Evolutionary conservation across 2,888 invertebrate genomes (phyloP).

Genomic region (Apodemia zela): DNA sequence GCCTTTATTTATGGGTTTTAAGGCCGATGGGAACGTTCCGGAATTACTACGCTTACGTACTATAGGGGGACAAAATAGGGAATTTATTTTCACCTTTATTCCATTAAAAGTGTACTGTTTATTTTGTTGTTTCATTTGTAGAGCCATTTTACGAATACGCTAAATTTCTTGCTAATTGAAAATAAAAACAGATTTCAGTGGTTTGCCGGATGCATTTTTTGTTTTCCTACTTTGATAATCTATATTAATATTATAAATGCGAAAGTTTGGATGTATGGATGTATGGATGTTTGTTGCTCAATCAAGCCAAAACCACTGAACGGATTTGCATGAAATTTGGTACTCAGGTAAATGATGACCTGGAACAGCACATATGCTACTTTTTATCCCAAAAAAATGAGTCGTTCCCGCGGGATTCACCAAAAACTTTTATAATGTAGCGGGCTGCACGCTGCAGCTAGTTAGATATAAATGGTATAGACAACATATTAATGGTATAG

Average conservation of each 20-base stretch:
- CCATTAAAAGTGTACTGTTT: conserved; percentile 15
- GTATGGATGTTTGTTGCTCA: too few species aligned
- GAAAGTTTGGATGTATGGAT: too few species aligned
- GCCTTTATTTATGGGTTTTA: conserved; percentile 76
- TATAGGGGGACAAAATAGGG: conserved; percentile 26
- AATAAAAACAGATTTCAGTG: background rate
- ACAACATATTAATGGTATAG: too few species aligned
- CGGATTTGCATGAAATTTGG: too few species aligned
- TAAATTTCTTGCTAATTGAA: background rate
- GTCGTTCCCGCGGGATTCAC: too few species aligned
- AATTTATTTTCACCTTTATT: conserved; percentile 19
- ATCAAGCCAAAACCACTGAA: too few species aligned
- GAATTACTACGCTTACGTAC: conserved; percentile 37
- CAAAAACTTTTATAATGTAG: too few species aligned
- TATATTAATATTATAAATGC: too few species aligned
- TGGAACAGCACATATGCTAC: too few species aligned
- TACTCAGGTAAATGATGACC: too few species aligned
- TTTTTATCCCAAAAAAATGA: too few species aligned
- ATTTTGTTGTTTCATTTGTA: conserved; percentile 12
- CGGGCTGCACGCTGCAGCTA: too few species aligned
- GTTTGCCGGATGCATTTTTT: background rate
- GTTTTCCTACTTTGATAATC: background rate
- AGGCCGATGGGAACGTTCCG: conserved; percentile 65
- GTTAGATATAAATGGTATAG: background rate
- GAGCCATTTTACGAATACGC: background rate